Percentiles rank a stretch among this genome's conserved stretches.
phyloP scores from a whole-genome alignment of 1,140 invertebrate genomes.

The Muscidifurax raptorellus region DNA sequence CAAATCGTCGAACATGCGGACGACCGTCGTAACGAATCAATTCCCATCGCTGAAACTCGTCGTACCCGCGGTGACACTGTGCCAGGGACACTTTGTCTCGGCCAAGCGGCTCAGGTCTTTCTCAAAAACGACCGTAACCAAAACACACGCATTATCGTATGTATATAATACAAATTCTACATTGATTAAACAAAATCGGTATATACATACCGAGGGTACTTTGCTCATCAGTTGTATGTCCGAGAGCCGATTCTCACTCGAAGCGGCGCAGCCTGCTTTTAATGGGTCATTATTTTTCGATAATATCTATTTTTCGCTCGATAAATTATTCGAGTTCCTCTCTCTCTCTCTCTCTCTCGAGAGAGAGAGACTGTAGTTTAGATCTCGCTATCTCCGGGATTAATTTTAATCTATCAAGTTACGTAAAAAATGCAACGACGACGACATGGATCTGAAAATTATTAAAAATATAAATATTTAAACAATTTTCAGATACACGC shows the following conservation, averaged over 20 bases:
- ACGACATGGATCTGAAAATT: too few relatives aligned
- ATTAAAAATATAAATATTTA: background rate
- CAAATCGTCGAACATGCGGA: constrained; percentile 59
- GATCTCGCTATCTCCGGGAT: too few relatives aligned
- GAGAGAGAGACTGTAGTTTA: too few relatives aligned
- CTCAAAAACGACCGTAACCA: constrained; percentile 48
- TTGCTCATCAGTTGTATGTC: constrained; percentile 51
- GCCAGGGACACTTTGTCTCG: constrained; percentile 52
- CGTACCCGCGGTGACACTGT: constrained; percentile 58
- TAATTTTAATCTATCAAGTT: too few relatives aligned
- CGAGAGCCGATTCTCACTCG: constrained; percentile 48
- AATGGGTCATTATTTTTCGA: background rate
- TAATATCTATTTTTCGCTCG: too few relatives aligned
- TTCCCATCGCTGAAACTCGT: constrained; percentile 54
- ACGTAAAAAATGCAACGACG: too few relatives aligned
- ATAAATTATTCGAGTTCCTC: too few relatives aligned
- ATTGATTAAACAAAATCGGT: background rate
- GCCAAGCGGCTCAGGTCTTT: constrained; percentile 45
- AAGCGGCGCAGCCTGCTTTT: too few relatives aligned
- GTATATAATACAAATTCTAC: background rate
- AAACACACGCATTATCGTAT: background rate
- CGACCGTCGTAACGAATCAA: constrained; percentile 56
- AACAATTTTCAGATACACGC: background rate
- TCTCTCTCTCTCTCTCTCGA: too few relatives aligned
- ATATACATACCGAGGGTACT: constrained; percentile 33